Conservation (phyloP, 2,113 vertebrate genomes). For the Hoplias malabaricus region DNA sequence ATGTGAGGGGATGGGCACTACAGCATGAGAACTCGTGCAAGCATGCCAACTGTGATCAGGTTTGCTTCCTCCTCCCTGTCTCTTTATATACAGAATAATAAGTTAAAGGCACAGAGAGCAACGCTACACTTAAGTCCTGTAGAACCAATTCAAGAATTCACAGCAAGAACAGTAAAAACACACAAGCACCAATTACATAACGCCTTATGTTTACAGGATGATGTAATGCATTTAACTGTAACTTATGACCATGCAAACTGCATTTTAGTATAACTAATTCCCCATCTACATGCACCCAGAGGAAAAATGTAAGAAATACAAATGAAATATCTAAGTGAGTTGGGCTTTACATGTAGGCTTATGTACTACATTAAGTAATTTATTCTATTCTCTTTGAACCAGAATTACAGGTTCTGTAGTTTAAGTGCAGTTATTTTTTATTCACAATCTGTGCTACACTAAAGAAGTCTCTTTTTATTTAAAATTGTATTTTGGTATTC, state of each 20-base stretch:
- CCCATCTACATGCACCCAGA: too few relatives aligned
- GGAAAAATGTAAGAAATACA: too few relatives aligned
- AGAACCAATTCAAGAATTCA: not conserved
- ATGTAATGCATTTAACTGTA: not conserved
- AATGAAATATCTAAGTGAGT: too few relatives aligned
- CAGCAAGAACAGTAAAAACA: not conserved
- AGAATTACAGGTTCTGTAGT: too few relatives aligned
- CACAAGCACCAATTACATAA: not conserved
- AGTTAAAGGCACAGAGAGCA: not conserved
- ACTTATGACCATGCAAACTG: not conserved
- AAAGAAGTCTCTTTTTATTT: too few relatives aligned
- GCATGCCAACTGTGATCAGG: not conserved
- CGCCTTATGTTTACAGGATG: not conserved
- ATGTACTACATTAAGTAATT: too few relatives aligned
- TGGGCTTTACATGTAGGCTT: too few relatives aligned
- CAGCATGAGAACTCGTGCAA: slow-evolving; percentile 9
- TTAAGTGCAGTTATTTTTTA: too few relatives aligned
- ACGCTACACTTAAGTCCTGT: not conserved
- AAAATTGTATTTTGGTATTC: too few relatives aligned
- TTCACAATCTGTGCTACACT: too few relatives aligned
- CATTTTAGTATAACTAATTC: too few relatives aligned
- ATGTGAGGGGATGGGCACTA: not conserved
- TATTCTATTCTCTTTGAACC: too few relatives aligned
- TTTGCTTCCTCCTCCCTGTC: not conserved
- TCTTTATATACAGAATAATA: not conserved